Percentiles rank a stretch among this genome's conserved stretches.
Evolutionary conservation across 2,797 vertebrate genomes (phyloP).

Genomic region (Sorex maritimensis): DNA sequence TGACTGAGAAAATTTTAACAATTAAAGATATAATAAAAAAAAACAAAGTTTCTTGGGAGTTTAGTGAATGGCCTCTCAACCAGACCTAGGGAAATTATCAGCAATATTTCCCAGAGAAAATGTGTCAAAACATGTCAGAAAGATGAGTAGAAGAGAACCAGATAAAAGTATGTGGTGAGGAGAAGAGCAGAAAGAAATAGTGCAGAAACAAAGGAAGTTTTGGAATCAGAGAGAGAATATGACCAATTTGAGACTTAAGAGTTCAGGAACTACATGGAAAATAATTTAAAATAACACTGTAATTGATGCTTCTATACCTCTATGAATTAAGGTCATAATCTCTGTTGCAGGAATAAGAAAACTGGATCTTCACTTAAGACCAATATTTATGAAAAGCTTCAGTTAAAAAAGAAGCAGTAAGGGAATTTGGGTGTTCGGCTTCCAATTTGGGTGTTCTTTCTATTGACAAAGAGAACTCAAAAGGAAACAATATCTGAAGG

Average conservation of each 20-base stretch:
- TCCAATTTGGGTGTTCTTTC: not conserved
- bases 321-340: not conserved
- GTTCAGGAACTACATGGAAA: not conserved
- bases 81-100: not conserved
- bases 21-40: not conserved
- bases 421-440: not conserved
- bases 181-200: not conserved
- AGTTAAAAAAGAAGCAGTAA: not conserved
- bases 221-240: not conserved
- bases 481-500: not conserved
- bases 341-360: slow-evolving; percentile 9
- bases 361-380: not conserved
- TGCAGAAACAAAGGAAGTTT: not conserved
- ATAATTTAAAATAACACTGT: not conserved
- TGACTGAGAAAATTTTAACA: not conserved
- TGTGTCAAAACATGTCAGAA: not conserved
- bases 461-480: not conserved
- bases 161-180: not conserved
- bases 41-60: not conserved
- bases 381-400: slow-evolving; percentile 18
- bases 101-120: not conserved
- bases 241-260: not conserved
- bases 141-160: not conserved
- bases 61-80: not conserved
- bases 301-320: not conserved